A percentile compares a stretch with the other conserved stretches of the same genome.
These are phyloP conservation scores for Synergus gifuensis DNA, from an alignment of 2,888 invertebrate genomes.

Conservation along the genomic window DNA sequence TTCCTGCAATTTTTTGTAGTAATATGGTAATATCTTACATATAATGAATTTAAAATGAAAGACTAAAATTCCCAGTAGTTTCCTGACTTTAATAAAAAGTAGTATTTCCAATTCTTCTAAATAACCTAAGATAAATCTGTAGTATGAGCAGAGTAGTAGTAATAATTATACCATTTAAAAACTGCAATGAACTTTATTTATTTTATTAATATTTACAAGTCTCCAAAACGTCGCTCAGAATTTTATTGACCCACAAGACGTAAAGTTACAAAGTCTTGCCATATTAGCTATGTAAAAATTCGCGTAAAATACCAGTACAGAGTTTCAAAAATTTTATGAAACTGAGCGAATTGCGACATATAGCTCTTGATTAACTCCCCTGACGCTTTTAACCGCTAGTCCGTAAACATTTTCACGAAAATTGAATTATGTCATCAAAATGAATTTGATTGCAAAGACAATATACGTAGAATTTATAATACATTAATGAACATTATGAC, in stretches of 20 bases:
- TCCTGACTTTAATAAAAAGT: no score
- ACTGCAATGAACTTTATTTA: neutral
- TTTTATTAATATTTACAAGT: neutral
- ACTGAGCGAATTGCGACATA: neutral
- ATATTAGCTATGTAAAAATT: neutral
- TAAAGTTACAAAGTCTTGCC: neutral
- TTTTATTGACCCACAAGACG: neutral
- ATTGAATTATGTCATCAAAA: neutral
- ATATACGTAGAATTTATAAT: conserved; percentile 7
- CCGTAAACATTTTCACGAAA: neutral
- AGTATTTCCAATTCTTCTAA: no score
- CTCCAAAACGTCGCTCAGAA: neutral
- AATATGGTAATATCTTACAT: no score
- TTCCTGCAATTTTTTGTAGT: no score
- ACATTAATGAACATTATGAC: neutral
- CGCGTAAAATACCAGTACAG: neutral
- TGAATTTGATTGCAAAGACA: neutral
- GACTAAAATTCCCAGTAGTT: no score
- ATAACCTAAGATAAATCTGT: neutral
- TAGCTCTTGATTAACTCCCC: neutral
- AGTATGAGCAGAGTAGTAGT: neutral
- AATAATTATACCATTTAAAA: neutral
- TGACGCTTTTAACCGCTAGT: neutral
- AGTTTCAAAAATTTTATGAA: neutral
- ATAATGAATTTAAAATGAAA: no score